phyloP scores from a whole-genome alignment of 2,113 vertebrate species.

The Archilochus colubris region DNA sequence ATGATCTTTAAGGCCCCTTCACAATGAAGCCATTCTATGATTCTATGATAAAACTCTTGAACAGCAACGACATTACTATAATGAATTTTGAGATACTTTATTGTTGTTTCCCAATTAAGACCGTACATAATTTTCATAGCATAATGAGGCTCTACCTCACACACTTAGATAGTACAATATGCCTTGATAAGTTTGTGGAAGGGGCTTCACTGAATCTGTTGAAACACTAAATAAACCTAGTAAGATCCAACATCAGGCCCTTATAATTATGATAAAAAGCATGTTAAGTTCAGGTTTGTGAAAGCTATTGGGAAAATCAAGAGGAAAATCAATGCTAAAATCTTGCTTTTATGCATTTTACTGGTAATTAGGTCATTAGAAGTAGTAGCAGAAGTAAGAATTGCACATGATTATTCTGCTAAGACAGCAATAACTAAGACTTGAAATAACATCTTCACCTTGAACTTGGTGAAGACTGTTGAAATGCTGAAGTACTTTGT shows the following conservation, averaged over 20 bases:
- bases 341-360: conserved; percentile 61
- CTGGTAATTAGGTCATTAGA: conserved; percentile 65
- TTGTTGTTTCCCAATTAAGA: neutral
- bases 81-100: neutral
- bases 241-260: conserved; percentile 10
- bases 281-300: conserved; percentile 33
- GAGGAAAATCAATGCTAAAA: conserved; percentile 62
- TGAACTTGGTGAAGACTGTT: conserved; percentile 32
- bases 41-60: neutral
- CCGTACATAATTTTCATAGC: neutral
- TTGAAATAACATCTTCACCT: conserved; percentile 58
- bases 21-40: too few species aligned
- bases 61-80: neutral
- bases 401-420: neutral
- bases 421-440: conserved; percentile 43
- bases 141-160: neutral
- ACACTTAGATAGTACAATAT: neutral
- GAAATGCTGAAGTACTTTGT: neutral
- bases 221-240: conserved; percentile 37
- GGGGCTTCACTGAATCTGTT: neutral
- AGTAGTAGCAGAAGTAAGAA: conserved; percentile 36
- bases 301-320: conserved; percentile 50
- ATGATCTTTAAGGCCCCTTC: too few species aligned
- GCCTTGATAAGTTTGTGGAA: conserved; percentile 25
- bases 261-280: conserved; percentile 41